phyloP scores from a whole-genome alignment of 2,113 vertebrate species.

The Otus sunia region DNA sequence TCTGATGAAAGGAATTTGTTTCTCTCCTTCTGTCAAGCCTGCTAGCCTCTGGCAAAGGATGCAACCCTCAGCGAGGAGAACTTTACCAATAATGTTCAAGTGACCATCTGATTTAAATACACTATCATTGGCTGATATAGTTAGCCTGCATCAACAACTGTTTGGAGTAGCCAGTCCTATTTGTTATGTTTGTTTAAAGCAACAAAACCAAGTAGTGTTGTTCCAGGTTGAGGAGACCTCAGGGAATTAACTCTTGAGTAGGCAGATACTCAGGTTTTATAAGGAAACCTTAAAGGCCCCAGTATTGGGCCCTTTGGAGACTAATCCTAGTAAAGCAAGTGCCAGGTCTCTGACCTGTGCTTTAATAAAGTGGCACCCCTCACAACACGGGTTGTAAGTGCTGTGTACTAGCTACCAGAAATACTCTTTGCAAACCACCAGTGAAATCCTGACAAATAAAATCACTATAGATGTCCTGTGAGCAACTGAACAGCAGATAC shows the following conservation, averaged over 20 bases:
- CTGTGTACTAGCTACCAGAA: not conserved
- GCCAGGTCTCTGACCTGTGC: not conserved
- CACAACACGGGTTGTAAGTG: not conserved
- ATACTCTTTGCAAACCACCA: rapidly evolving
- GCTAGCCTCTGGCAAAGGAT: slow-evolving; percentile 44
- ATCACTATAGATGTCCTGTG: not conserved
- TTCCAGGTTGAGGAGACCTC: not conserved
- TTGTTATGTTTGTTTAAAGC: not conserved
- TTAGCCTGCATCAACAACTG: not conserved
- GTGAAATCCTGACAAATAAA: not conserved
- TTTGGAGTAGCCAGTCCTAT: not conserved
- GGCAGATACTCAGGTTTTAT: not conserved
- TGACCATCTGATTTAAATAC: slow-evolving; percentile 35
- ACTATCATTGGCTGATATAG: not conserved
- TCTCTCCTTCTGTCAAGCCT: slow-evolving; percentile 29
- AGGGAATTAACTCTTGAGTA: not conserved
- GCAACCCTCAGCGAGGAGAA: not conserved
- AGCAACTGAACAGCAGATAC: not conserved
- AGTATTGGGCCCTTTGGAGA: not conserved
- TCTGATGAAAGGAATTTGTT: slow-evolving; percentile 56
- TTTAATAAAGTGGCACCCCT: not conserved
- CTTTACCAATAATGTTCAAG: slow-evolving; percentile 20
- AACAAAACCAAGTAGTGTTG: not conserved
- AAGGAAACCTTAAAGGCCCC: not conserved
- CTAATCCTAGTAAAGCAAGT: not conserved